These are phyloP conservation scores for Aphidoletes aphidimyza DNA, from an alignment of 2,888 invertebrate genomes.

Conservation along the genomic window DNA sequence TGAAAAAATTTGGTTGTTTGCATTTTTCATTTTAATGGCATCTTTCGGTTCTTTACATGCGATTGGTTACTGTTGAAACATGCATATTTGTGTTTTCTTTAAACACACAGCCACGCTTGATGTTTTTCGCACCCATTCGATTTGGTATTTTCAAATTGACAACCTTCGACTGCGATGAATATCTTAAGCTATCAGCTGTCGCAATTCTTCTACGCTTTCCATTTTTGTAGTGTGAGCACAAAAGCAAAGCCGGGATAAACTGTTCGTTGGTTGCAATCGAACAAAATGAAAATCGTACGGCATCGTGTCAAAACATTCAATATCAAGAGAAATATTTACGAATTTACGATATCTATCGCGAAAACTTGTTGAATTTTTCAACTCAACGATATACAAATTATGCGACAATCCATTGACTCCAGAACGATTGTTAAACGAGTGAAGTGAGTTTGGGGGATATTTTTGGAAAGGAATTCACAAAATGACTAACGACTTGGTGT, in stretches of 20 bases:
- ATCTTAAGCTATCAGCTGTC: not conserved
- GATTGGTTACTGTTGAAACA: not conserved
- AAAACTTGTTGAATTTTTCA: no score
- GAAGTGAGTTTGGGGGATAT: not conserved
- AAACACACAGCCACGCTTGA: no score
- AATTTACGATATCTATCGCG: no score
- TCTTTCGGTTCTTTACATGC: not conserved
- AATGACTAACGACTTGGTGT: not conserved
- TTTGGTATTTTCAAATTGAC: not conserved
- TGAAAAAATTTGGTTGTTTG: not conserved
- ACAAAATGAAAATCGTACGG: not conserved
- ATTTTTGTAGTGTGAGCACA: not conserved
- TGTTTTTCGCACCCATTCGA: not conserved
- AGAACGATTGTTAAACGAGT: not conserved
- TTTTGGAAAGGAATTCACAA: not conserved
- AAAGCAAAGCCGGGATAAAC: no score
- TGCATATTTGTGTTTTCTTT: not conserved
- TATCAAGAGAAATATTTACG: no score
- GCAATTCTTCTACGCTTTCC: slow-evolving; percentile 5
- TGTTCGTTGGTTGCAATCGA: no score
- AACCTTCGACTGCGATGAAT: not conserved
- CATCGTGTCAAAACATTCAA: not conserved
- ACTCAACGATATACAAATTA: not conserved
- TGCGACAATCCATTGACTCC: not conserved
- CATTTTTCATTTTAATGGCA: not conserved